Base-by-base conservation (phyloP, 2,888 invertebrate species). In the Malachius bipustulatus region DNA sequence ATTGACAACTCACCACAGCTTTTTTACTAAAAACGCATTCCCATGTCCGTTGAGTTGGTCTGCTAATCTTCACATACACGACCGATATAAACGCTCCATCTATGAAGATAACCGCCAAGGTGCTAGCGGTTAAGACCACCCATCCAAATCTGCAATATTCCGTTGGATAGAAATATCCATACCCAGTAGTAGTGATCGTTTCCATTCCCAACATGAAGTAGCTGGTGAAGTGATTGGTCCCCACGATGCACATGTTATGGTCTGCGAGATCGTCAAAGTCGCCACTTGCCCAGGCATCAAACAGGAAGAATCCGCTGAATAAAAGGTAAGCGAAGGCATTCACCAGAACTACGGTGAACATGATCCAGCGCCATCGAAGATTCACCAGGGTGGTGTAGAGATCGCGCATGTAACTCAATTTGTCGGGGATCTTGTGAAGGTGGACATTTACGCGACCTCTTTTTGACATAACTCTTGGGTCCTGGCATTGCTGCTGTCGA, bases 1-100 rank as follows among this genome's bases (percentile, higher is more conserved):
- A 19, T 14, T 31, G 26, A 38, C 4, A 14, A 61, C 69, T 63
- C 51, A 77, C 76, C 46, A 75, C 68, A n/a, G 76, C 76, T 37
- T 70, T 72, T 45, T 74, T 83, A 48, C 85, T 85, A 60, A 87
- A 90, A 11, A 48, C 51, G 34, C 53, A 56, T 40, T 50, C 51
- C 4, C 55, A 53, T 40, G 58, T 57, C 52, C 46, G 34, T 36
- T 45, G 37, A 9, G 44, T 46, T 0, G 77, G 75, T 26, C 75
- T 58, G 4, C 75, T 71, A 48, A 78, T 63, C 57, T 77, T 78
- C 6, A 75, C 74, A 51, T 77, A 77, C 3, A 75, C 59, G n/a
- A 64, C 59, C 11, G 63, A 62, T 11, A 63, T 56, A 51, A 63
- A 59, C 31, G 48, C 46, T 56, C 55, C 55, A 35, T 52, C 49